Base-by-base conservation (phyloP, 1,140 invertebrate genomes). In the Anastatus disparis region DNA sequence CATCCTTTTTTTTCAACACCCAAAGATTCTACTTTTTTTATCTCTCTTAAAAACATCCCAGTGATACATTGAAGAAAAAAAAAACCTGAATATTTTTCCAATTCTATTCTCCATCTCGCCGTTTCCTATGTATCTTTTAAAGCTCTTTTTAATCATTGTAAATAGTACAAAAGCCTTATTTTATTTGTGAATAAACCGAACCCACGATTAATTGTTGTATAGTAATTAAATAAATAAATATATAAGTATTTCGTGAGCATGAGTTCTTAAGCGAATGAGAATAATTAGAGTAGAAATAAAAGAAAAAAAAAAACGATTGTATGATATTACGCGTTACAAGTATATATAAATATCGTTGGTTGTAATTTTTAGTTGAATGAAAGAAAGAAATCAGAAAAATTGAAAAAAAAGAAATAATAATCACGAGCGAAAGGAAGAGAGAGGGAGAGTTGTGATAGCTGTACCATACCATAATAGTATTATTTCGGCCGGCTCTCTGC, bases 381-480 rank as follows among this genome's bases (percentile, higher is more conserved):
- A 31, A 22, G 26, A 53, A 29, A 58, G 56, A 78, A 13, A 35
- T n/a, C n/a, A n/a, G 26, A 8, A 55, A 42, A 35, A 17, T 52
- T n/a, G 65, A 59, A 27, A 31, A 31, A 17, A 42, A n/a, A 53
- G 55, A 38, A 24, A 42, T 26, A 20, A 26, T 26, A 26, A 3
- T 50, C 13, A 22, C 12, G 48, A 27, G 20, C 2, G 50, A 64
- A n/a, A 59, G 20, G 22, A 17, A 10, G 62, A 76, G 67, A 59
- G 64, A n/a, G 58, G 70, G 72, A 71, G 71, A 72, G 74, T 73
- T 63, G 74, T 70, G 74, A 75, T 77, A 78, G 74, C 53, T 77
- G 72, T 77, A 79, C 72, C 74, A 75, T 79, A 75, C 77, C 77
- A 72, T 77, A 76, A 79, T 76, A 79, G 78, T 79, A 79, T 79